Percentiles rank a stretch among this genome's conserved stretches.
Evolutionary conservation across 1,140 invertebrate genomes (phyloP).

Genomic region (Dufourea novaeangliae): DNA sequence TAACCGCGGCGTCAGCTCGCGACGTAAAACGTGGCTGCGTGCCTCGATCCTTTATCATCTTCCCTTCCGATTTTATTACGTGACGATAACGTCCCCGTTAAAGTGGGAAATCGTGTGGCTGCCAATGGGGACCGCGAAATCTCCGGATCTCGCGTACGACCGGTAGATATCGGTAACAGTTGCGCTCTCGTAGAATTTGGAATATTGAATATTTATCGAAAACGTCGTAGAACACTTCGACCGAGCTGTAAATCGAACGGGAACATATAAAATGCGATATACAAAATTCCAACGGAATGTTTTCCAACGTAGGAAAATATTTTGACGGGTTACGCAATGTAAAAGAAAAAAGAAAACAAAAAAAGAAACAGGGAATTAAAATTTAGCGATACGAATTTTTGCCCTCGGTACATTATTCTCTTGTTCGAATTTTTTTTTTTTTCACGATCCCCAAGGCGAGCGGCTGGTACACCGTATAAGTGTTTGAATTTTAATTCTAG

Average conservation of each 20-base stretch:
- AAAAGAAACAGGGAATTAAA: not conserved
- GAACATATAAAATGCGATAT: too few species aligned
- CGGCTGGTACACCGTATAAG: constrained; percentile 6
- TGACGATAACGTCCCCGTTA: not conserved
- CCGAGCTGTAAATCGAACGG: too few species aligned
- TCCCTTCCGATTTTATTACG: not conserved
- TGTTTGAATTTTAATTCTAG: constrained; percentile 62
- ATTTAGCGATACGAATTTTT: constrained; percentile 18
- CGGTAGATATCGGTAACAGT: not conserved
- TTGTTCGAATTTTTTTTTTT: not conserved
- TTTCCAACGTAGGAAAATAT: too few species aligned
- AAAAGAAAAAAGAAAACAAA: too few species aligned
- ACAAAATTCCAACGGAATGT: too few species aligned
- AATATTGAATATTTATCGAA: not conserved
- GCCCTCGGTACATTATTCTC: not conserved
- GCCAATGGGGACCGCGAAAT: not conserved
- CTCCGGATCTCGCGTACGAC: not conserved
- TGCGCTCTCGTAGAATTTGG: not conserved
- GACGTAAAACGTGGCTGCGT: not conserved
- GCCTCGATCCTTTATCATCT: not conserved
- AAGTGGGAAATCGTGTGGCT: not conserved
- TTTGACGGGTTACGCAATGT: too few species aligned
- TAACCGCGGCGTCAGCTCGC: constrained; percentile 8
- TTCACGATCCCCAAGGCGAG: not conserved
- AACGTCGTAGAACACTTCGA: too few species aligned